These are phyloP conservation scores for Mionectes olivaceus DNA, from an alignment of 2,797 vertebrate species.

Conservation along the genomic window DNA sequence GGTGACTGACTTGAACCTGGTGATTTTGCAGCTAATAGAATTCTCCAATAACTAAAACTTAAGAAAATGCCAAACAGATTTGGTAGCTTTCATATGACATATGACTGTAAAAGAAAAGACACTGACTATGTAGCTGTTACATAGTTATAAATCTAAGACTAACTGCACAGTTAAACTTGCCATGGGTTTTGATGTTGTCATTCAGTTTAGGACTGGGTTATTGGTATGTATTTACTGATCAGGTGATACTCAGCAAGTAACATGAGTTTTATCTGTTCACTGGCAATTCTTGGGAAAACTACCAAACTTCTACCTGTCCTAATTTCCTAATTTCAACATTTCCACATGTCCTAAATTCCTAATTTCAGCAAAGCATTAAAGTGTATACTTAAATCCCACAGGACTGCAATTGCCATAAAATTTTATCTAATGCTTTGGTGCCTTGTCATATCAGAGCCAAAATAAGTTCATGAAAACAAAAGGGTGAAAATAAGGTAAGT, in stretches of 20 bases:
- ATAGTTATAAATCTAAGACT: neutral
- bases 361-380: neutral
- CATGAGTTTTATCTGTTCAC: neutral
- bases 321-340: too few species aligned
- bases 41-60: neutral
- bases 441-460: neutral
- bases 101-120: neutral
- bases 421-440: neutral
- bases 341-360: neutral
- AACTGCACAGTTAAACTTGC: neutral
- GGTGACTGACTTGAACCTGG: neutral
- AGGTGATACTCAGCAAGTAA: neutral
- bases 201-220: neutral
- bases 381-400: neutral
- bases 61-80: neutral
- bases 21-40: neutral
- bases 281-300: neutral
- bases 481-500: neutral
- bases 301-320: neutral
- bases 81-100: neutral
- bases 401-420: neutral
- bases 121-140: neutral
- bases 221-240: neutral
- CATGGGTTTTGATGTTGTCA: neutral
- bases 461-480: neutral